phyloP scores from a whole-genome alignment of 1,140 invertebrate genomes.

The Leptopilina boulardi region DNA sequence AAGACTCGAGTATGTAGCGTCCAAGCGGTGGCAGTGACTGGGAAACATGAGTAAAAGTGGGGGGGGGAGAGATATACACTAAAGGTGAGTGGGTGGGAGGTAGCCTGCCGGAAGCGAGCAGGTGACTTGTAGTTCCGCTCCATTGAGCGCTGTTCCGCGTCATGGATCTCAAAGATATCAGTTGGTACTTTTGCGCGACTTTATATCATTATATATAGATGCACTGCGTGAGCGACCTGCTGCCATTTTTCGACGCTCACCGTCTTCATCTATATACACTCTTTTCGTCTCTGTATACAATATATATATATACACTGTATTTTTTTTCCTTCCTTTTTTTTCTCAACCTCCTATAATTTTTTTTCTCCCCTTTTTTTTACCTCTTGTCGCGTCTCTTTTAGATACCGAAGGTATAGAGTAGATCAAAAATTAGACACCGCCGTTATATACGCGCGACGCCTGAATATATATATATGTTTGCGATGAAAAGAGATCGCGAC shows the following conservation, averaged over 20 bases:
- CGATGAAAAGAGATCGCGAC: too few relatives aligned
- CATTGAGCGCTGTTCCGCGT: constrained; percentile 75
- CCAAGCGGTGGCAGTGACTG: constrained; percentile 39
- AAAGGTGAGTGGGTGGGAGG: constrained; percentile 47
- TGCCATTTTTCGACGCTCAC: constrained; percentile 52
- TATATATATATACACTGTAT: constrained; percentile 32
- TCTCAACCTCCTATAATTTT: constrained; percentile 43
- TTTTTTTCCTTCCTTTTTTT: constrained; percentile 38
- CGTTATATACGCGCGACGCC: constrained; percentile 4
- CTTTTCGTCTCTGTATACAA: too few relatives aligned
- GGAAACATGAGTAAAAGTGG: constrained; percentile 59
- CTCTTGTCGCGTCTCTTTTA: constrained; percentile 16
- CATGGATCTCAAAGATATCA: constrained; percentile 72
- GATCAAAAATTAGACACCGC: constrained; percentile 23
- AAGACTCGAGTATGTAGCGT: not conserved
- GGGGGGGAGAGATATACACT: constrained; percentile 45
- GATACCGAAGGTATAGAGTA: not conserved
- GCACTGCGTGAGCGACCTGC: constrained; percentile 61
- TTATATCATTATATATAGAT: constrained; percentile 52
- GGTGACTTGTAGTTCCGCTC: constrained; percentile 76
- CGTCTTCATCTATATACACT: constrained; percentile 43
- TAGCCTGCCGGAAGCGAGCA: constrained; percentile 74
- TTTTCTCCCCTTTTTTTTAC: constrained; percentile 35
- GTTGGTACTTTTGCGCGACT: constrained; percentile 59
- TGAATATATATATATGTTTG: too few relatives aligned